Conservation (phyloP, 2,797 vertebrate species). For the Crocidura indochinensis region DNA sequence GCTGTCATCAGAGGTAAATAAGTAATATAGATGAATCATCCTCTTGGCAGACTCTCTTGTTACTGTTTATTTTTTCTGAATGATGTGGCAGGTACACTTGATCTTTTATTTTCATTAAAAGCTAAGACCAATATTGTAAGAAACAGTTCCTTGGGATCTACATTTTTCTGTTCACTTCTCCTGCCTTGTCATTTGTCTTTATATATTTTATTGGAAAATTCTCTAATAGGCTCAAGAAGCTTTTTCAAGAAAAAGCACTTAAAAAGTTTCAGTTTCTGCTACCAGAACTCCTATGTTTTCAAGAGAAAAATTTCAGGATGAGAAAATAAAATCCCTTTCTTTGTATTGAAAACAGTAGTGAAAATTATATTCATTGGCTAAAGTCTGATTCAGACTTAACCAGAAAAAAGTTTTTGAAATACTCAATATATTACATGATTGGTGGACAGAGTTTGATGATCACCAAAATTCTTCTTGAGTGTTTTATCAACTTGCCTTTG, state of each 20-base stretch:
- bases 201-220: conserved; percentile 44
- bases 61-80: conserved; percentile 22
- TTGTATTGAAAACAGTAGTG: neutral
- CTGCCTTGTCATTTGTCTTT: conserved; percentile 43
- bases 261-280: neutral
- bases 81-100: neutral
- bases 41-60: conserved; percentile 21
- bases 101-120: neutral
- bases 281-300: conserved; percentile 42
- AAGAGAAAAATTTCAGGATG: conserved; percentile 32
- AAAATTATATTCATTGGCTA: neutral
- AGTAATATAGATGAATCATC: conserved; percentile 49
- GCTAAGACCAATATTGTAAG: conserved; percentile 38
- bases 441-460: neutral
- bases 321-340: conserved; percentile 18
- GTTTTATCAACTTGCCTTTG: neutral
- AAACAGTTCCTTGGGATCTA: neutral
- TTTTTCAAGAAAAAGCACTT: neutral
- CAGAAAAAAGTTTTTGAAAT: neutral
- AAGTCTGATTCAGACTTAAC: neutral
- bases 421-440: neutral
- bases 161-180: conserved; percentile 43
- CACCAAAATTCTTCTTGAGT: neutral
- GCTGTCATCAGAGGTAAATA: conserved; percentile 26
- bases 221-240: neutral